Conservation (phyloP, 2,113 vertebrate genomes). For the Cariama cristata region DNA sequence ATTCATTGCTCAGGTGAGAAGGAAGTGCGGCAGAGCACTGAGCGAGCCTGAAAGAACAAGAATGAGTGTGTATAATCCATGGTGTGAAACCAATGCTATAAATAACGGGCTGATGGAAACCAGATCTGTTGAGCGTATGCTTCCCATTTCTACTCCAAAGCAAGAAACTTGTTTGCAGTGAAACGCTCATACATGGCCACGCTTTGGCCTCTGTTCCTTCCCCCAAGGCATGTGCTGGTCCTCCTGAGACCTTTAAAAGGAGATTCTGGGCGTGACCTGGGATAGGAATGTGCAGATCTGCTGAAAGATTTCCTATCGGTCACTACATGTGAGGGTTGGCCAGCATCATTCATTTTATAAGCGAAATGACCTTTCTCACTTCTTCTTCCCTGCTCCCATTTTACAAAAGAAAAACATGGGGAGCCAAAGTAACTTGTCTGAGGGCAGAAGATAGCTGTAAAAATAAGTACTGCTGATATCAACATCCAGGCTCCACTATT, state of each 20-base stretch:
- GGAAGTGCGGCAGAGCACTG: neutral
- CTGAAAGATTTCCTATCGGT: neutral
- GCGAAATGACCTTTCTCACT: neutral
- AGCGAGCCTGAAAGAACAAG: neutral
- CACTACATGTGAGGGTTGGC: neutral
- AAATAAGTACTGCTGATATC: neutral
- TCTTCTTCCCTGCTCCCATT: neutral
- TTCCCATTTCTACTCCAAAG: constrained; percentile 12
- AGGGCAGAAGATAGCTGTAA: neutral
- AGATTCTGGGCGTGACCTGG: neutral
- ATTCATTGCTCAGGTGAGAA: constrained; percentile 25
- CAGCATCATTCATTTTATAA: neutral
- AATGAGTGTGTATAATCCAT: neutral
- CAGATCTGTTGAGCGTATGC: neutral
- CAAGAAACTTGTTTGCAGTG: neutral
- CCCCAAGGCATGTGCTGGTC: neutral
- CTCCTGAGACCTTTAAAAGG: neutral
- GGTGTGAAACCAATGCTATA: constrained; percentile 26
- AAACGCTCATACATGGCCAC: neutral
- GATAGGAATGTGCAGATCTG: neutral
- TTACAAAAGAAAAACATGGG: neutral
- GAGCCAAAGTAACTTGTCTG: neutral
- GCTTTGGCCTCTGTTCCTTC: constrained; percentile 15
- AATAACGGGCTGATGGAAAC: constrained; percentile 37
- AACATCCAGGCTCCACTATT: neutral